Base-by-base conservation (phyloP, 2,888 invertebrate species). In the Athripsodes cinereus region DNA sequence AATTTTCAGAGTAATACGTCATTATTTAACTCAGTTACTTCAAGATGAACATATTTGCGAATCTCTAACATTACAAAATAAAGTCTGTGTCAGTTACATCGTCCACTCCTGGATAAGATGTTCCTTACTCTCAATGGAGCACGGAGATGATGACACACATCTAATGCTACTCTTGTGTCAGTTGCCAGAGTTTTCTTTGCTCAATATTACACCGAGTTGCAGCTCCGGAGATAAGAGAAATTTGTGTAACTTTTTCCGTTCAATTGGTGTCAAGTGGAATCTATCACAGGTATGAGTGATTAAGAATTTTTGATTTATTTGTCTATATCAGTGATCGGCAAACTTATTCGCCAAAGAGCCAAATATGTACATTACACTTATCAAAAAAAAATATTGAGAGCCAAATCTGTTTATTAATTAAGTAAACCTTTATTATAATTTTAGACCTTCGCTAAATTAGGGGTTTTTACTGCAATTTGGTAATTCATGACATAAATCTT, bases 31-130 rank as follows among this genome's bases (percentile, higher is more conserved):
- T 13, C 55, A 55, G 19, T n/a, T 60, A 16, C 57, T 64, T 5
- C 58, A 62, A 59, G 62, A 64, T 22, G 64, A 62, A 22, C 55
- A 59, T 35, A 47, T 64, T 19, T 40, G 55, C 11, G 48, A 50
- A 13, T 54, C 57, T 21, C 35, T 64, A 2, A 53, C 53, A n/a
- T 44, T 48, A 19, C 55, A 60, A 16, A 55, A 60, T 26, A 57
- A 57, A 19, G 18, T 31, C 10, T 57, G 57, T 22, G 53, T 54
- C n/a, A 47, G 52, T 20, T 50, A 40, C 48, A 26, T 64, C 3
- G 57, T 64, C 20, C 52, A 62, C 52, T 57, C 60, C 47, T 64
- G 64, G 64, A 53, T 64, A 2, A 58, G 56, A 35, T 59, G 60
- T 21, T 44, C 62, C 34, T 49, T 64, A n/a, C 51, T 64, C 10